Conservation (phyloP, 2,888 invertebrate species). For the Drosophila anomelani region DNA sequence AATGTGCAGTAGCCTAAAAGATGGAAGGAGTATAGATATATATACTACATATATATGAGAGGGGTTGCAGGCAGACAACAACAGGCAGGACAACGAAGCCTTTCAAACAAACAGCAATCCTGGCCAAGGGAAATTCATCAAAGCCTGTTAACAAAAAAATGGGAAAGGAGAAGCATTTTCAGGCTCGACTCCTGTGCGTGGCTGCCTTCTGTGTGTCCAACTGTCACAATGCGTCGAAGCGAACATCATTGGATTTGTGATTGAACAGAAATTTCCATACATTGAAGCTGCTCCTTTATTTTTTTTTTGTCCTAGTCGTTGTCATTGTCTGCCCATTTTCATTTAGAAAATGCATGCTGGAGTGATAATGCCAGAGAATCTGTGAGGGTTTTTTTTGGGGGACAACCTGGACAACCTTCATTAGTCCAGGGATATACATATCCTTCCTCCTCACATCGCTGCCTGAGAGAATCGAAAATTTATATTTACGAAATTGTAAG, state of each 20-base stretch:
- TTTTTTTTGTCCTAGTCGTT: constrained; percentile 2
- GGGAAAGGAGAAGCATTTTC: constrained; percentile 5
- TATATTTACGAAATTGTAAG: constrained; percentile 82
- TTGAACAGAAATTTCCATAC: constrained; percentile 81
- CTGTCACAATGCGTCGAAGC: constrained; percentile 83
- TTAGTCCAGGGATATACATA: constrained; percentile 47
- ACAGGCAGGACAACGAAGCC: constrained; percentile 43
- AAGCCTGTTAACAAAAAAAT: constrained; percentile 38
- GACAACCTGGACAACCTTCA: constrained; percentile 57
- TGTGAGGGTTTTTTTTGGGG: constrained; percentile 29
- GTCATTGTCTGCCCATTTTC: constrained; percentile 48
- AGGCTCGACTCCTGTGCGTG: constrained; percentile 11
- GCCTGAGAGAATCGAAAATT: constrained; percentile 53
- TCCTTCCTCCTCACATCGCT: neutral
- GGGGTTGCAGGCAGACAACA: constrained; percentile 21
- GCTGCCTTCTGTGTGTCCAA: constrained; percentile 61
- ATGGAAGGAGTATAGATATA: constrained; percentile 24
- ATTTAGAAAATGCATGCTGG: constrained; percentile 75
- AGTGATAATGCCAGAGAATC: constrained; percentile 64
- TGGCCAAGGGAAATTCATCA: constrained; percentile 65
- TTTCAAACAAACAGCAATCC: constrained; percentile 73
- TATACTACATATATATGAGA: constrained; percentile 7
- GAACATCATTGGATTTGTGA: constrained; percentile 84
- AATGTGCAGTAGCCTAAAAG: constrained; percentile 9
- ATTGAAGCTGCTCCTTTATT: constrained; percentile 60